Evolutionary conservation across 2,888 invertebrate species (phyloP), one percentile per base, ranked within the genome.

Genomic region (Drosophila paranaensis): DNA sequence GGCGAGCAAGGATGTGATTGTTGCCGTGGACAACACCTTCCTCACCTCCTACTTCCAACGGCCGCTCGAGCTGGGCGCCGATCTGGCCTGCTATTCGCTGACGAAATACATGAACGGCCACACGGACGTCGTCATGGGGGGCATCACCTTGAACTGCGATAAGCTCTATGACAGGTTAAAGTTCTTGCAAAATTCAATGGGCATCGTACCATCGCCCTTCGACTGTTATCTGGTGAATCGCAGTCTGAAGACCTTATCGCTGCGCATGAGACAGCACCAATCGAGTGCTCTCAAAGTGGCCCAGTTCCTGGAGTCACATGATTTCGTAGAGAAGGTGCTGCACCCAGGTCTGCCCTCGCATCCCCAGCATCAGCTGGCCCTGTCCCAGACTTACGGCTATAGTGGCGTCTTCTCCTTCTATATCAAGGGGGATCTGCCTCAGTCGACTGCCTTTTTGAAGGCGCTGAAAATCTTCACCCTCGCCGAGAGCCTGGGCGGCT

Each of bases 91-190:
- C 83, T 98, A 99, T 93, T 99, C 99, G 0, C 90, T 98, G 62
- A 98, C 98, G 0, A 99, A 99, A 93, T 99, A 99, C 92, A 97
- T 99, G 95, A 99, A 99, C 93, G 99, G 99, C 0, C 99, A 99
- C 93, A 96, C 97, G 0, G 99, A 99, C 93, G 97, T 98, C 27
- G 95, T 99, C 8, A 99, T 99, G 99, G 99, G 99, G 5, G 96
- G 97, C 16, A 95, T 96, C 8, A 94, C 97, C 35, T 94, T 96
- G 4, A 97, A 95, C 80, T 94, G 95, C 82, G 95, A 96, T 45
- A 95, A 95, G 50, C 86, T 98, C 4, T 95, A 95, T 71, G 93
- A 95, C 14, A 94, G 94, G 90, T 93, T 99, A 40, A 94, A 95
- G 79, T 99, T 97, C 93, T 93, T 97, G 72, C 98, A 98, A 94